phyloP scores from a whole-genome alignment of 1,140 invertebrate genomes.

The Drosophila asahinai region DNA sequence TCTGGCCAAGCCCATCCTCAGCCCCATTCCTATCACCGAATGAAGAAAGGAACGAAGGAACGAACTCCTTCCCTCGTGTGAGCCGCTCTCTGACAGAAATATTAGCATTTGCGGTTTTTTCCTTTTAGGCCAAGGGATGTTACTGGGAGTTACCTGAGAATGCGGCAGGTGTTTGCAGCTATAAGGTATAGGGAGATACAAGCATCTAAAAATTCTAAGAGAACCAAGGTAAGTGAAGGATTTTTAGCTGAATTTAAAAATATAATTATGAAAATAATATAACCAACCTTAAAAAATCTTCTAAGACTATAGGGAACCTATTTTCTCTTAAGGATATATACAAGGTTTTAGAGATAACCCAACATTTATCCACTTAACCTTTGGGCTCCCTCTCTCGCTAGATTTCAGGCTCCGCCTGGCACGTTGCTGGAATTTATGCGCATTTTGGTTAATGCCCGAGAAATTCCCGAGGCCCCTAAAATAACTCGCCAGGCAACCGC shows the following conservation, averaged over 20 bases:
- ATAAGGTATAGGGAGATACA: constrained; percentile 13
- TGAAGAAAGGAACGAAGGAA: too few relatives aligned
- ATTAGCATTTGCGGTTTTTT: constrained; percentile 75
- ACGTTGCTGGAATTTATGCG: constrained; percentile 55
- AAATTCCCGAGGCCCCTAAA: constrained; percentile 33
- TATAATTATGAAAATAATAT: not conserved
- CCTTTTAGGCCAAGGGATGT: not conserved
- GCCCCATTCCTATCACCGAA: not conserved
- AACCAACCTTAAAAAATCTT: not conserved
- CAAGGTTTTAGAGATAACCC: not conserved
- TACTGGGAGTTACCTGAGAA: constrained; percentile 48
- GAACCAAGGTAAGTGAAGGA: not conserved
- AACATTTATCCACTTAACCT: not conserved
- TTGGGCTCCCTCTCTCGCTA: not conserved
- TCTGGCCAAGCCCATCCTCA: constrained; percentile 1
- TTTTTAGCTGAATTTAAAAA: too few relatives aligned
- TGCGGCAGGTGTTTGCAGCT: constrained; percentile 59
- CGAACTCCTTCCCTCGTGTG: constrained; percentile 9
- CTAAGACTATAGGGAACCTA: too few relatives aligned
- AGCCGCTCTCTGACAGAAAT: constrained; percentile 74
- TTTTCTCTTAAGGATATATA: not conserved
- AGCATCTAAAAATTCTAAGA: not conserved
- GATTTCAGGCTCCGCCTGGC: constrained; percentile 6
- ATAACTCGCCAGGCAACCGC: constrained; percentile 17
- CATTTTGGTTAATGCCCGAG: constrained; percentile 27